A percentile compares a stretch with the other conserved stretches of the same genome.
These are phyloP conservation scores for Eretmocerus hayati DNA, from an alignment of 2,888 invertebrate species.

Conservation along the genomic window DNA sequence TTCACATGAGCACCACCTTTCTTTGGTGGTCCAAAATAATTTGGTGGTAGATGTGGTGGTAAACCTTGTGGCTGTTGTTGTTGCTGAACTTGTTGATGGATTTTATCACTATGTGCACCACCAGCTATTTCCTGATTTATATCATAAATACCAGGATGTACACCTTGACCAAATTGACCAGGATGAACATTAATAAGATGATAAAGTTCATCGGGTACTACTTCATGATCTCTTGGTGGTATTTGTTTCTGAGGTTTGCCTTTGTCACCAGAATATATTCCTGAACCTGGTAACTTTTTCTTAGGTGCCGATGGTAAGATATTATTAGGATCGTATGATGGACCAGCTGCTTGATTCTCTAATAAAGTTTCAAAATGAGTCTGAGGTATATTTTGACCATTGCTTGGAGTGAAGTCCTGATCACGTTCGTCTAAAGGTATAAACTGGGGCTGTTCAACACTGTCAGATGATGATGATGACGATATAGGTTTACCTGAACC, in stretches of 20 bases:
- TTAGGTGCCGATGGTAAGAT: constrained; percentile 26
- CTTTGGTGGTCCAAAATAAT: constrained; percentile 36
- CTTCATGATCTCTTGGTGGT: constrained; percentile 2
- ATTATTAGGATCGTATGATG: constrained; percentile 37
- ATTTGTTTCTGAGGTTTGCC: constrained; percentile 22
- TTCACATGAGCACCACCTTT: constrained; percentile 27
- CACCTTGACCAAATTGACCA: constrained; percentile 35
- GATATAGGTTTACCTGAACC: constrained; percentile 14
- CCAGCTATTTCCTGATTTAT: constrained; percentile 36
- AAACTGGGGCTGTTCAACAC: constrained; percentile 36
- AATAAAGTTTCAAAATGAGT: constrained; percentile 29
- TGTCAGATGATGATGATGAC: too few species aligned
- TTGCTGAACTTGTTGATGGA: too few species aligned
- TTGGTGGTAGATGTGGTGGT: constrained; percentile 23
- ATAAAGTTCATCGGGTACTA: constrained; percentile 36
- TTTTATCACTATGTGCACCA: constrained; percentile 23
- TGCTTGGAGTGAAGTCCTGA: constrained; percentile 28
- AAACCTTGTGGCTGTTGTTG: constrained; percentile 19
- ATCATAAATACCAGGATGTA: constrained; percentile 36
- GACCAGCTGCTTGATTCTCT: constrained; percentile 32
- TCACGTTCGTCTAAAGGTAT: constrained; percentile 32
- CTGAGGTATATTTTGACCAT: constrained; percentile 33
- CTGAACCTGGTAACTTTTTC: constrained; percentile 26
- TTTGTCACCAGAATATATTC: constrained; percentile 24
- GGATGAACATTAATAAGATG: constrained; percentile 40